Evolutionary conservation across 2,113 vertebrate genomes (phyloP), one percentile per base, ranked within the genome.

Genomic region (Ciconia boyciana): DNA sequence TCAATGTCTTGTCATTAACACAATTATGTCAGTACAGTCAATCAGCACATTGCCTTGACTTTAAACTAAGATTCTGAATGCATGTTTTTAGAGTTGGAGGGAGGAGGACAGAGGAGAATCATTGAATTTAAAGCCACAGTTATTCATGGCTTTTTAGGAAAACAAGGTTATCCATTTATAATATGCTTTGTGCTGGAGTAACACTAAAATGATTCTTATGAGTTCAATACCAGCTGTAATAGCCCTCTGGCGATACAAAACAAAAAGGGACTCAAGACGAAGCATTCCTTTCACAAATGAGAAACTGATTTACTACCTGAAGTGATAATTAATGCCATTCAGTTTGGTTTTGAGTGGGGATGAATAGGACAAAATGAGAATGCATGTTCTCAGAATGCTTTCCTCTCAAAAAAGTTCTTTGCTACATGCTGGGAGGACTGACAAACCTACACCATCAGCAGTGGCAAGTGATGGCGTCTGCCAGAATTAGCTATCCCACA

Each of bases 1-100:
- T 88, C 88, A 95, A 62, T 86, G 94, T 98, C 97, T 97, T 98
- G 97, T 98, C 97, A 98, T 98, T 98, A 98, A 96, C 98, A 98
- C 97, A 98, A 98, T 98, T 98, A 98, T 98, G 98, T 97, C 97
- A 97, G 96, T 92, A 97, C 93, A 97, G 96, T 98, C 98, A 98
- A 98, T 98, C 98, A 98, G 96, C 98, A 96, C 96, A 84, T 97
- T 96, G 96, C 96, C 97, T 98, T 98, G 97, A 98, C 97, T 98
- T 97, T 98, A 96, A 97, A 97, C 92, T 75, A 84, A 26, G 94
- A 94, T 76, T 97, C 71, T 97, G 95, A 98, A 98, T 97, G 88
- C 58, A 61, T 34, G 88, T 95, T 98, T 97, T 97, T 93, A 96
- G 96, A 98, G 87, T 97, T 93, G 65, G 92, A 98, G 80, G 65